Conservation (phyloP, 64 coral and sea anemone genomes). For the Montipora efflorescens region DNA sequence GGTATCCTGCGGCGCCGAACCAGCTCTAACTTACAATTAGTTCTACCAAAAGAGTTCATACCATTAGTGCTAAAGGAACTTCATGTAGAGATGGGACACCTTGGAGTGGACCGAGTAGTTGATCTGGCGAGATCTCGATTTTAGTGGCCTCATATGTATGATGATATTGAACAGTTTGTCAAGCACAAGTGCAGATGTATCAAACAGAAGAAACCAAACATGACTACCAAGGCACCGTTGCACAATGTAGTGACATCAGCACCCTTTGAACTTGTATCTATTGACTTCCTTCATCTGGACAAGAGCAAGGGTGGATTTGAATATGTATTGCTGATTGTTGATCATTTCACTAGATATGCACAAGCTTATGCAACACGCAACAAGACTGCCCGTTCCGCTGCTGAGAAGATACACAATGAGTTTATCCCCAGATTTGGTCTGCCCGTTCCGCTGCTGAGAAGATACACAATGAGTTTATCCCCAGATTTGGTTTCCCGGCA, state of each 20-base stretch:
- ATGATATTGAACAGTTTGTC: conserved; percentile 18
- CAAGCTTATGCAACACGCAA: conserved; percentile 64
- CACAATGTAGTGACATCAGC: conserved; percentile 48
- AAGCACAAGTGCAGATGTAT: conserved; percentile 49
- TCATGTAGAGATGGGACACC: conserved; percentile 65
- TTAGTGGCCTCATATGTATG: conserved; percentile 62
- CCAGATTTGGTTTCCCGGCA: conserved; percentile 2
- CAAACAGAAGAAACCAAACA: conserved; percentile 31
- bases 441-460: too few species aligned
- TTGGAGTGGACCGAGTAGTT: conserved; percentile 43
- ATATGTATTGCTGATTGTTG: conserved; percentile 61
- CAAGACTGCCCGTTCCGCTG: conserved; percentile 16
- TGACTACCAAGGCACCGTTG: conserved; percentile 32
- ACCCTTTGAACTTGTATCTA: conserved; percentile 70
- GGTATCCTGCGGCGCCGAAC: background rate
- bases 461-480: background rate
- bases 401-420: too few species aligned
- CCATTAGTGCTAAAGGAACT: conserved; percentile 46
- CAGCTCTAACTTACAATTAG: background rate
- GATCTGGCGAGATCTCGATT: conserved; percentile 50
- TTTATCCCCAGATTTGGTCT: background rate
- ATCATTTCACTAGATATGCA: conserved; percentile 59
- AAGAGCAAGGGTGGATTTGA: conserved; percentile 68
- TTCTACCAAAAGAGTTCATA: background rate
- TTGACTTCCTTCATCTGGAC: conserved; percentile 69